Evolutionary conservation across 2,888 invertebrate genomes (phyloP), one percentile per base, ranked within the genome.

Genomic region (Carabus problematicus): DNA sequence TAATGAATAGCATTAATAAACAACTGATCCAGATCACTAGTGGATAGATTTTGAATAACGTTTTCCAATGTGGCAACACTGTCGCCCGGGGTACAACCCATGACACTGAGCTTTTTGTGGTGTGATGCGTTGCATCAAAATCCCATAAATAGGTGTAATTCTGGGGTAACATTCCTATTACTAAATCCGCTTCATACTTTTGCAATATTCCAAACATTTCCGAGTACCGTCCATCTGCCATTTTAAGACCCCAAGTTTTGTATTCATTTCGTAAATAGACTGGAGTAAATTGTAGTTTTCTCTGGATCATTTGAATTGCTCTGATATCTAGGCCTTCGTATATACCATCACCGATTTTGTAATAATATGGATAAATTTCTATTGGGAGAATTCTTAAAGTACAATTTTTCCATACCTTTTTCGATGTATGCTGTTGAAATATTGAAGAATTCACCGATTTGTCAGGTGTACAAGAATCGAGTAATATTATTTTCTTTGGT

Each of bases 141-240:
- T 67, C 59, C 59, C 67, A 60, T n/a, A 59, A 47, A 11, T 67
- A 59, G 14, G 59, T 59, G 14, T 29, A 49, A 42, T 67, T 67
- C 1, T 19, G 40, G 1, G 49, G 40, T 59, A 58, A 59, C 40
- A 67, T 41, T 39, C 67, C 67, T 7, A 67, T 41, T n/a, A 43
- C n/a, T 16, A 67, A 16, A 41, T 67, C 67, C 8, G 67, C 59
- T 52, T 60, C 18, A 19, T 42, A 12, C n/a, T 47, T 49, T 40
- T 49, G 59, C 9, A 67, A 18, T 19, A 12, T 8, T 41, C 42
- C 42, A 52, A 67, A 67, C 4, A 45, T 18, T 19, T 41, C 4
- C 11, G 39, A 41, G 16, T 59, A 67, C 3, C 18, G 40, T n/a
- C 49, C 59, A 41, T 59, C 56, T 9, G 16, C 3, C 11, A 41